phyloP scores from a whole-genome alignment of 1,140 invertebrate genomes.

The Papilio helenus region DNA sequence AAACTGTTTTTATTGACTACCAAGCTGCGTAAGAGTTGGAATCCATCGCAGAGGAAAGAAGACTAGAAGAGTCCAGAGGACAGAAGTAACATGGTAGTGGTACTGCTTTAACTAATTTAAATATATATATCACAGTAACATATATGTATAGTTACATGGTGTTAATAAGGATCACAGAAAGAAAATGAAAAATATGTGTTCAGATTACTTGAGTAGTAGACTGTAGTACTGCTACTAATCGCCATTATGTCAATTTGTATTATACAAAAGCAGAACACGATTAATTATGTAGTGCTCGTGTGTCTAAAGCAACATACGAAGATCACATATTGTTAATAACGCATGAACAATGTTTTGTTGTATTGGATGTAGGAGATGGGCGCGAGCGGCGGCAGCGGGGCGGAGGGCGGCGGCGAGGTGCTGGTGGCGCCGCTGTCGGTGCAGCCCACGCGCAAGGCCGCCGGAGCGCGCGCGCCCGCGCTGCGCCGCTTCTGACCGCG shows the following conservation, averaged over 20 bases:
- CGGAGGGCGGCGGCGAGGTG: conserved; percentile 85
- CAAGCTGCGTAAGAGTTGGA: conserved; percentile 34
- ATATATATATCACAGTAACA: not conserved
- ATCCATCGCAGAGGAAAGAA: conserved; percentile 23
- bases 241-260: too few relatives aligned
- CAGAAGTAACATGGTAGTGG: conserved; percentile 4
- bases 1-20: conserved; percentile 11
- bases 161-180: too few relatives aligned
- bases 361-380: conserved; percentile 66
- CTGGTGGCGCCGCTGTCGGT: conserved; percentile 91
- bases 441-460: conserved; percentile 89
- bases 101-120: conserved; percentile 20
- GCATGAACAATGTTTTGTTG: not conserved
- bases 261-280: too few relatives aligned
- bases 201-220: too few relatives aligned
- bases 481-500: conserved; percentile 78
- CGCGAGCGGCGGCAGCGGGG: conserved; percentile 81
- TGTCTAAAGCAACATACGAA: too few relatives aligned
- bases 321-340: not conserved
- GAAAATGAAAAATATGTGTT: too few relatives aligned
- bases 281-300: too few relatives aligned
- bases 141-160: not conserved
- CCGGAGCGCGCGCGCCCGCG: conserved; percentile 65
- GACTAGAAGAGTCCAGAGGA: conserved; percentile 15
- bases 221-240: too few relatives aligned